Conservation (phyloP, 2,797 vertebrate genomes). For the Heteromormyrus szaboi region DNA sequence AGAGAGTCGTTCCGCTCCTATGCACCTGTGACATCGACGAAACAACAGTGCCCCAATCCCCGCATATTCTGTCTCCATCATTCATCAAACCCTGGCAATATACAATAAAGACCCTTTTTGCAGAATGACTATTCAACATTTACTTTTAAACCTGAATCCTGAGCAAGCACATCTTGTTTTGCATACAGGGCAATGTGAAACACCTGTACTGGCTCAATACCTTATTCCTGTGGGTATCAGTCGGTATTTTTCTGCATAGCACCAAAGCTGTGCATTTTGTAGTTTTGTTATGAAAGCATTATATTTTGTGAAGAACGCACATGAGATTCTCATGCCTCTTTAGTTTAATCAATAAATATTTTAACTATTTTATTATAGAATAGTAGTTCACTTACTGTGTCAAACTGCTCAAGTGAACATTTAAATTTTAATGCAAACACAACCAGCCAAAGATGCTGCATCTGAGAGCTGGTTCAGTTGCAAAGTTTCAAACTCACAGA, state of each 20-base stretch:
- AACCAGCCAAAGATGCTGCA: neutral
- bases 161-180: neutral
- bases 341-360: neutral
- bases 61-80: neutral
- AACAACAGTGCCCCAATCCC: neutral
- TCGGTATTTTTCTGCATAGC: neutral
- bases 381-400: neutral
- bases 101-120: neutral
- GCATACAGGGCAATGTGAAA: neutral
- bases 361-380: neutral
- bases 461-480: neutral
- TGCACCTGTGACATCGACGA: neutral
- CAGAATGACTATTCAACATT: neutral
- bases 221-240: neutral
- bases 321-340: neutral
- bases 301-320: neutral
- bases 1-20: neutral
- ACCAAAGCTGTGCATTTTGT: neutral
- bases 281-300: neutral
- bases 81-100: neutral
- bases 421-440: neutral
- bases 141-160: neutral
- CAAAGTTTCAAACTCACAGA: neutral
- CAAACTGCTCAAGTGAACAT: neutral
- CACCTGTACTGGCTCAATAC: neutral